Evolutionary conservation across 1,140 invertebrate species (phyloP), one percentile per base, ranked within the genome.

Genomic region (Brachionus asplanchnoidis): DNA sequence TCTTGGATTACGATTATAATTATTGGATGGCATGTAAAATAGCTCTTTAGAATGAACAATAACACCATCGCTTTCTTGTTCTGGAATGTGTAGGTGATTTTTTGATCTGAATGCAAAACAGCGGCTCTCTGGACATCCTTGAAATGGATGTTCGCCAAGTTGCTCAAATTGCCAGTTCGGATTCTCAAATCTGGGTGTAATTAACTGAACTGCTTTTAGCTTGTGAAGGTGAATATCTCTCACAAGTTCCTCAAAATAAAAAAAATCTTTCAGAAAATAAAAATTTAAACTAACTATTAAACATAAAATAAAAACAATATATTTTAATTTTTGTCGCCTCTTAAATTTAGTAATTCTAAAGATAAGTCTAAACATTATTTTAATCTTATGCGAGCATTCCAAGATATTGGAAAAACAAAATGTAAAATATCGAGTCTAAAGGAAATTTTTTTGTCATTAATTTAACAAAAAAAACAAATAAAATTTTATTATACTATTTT

Each of bases 141-240:
- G 17, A 46, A 78, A 78, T 44, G 75, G 75, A 28, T n/a, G 11
- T 28, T 46, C 12, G 5, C 75, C 75, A 6, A 78, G 14, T 1
- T 78, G 11, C 14, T 14, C 12, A 46, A 78, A 46, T 6, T 44
- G 9, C 75, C 75, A 78, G n/a, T 46, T 50, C 14, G 75, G 40
- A 23, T 78, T 56, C 9, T 26, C 14, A 46, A 78, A 78, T 46
- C 75, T n/a, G 11, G 42, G 50, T 5, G 75, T 78, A 14, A 78
- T n/a, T 26, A 78, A 26, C 14, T 78, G 42, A 56, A 78, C 26
- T n/a, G 75, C 75, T 56, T 78, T 78, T 50, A 78, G 28, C 26
- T 56, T 32, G 3, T 78, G 32, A 17, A 14, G 6, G 20, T 78
- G 75, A n/a, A 78, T 78, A 7, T 56, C 40, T 28, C 40, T 56